Evolutionary conservation across 2,797 vertebrate species (phyloP).

Genomic region (Hippocampus kuda): DNA sequence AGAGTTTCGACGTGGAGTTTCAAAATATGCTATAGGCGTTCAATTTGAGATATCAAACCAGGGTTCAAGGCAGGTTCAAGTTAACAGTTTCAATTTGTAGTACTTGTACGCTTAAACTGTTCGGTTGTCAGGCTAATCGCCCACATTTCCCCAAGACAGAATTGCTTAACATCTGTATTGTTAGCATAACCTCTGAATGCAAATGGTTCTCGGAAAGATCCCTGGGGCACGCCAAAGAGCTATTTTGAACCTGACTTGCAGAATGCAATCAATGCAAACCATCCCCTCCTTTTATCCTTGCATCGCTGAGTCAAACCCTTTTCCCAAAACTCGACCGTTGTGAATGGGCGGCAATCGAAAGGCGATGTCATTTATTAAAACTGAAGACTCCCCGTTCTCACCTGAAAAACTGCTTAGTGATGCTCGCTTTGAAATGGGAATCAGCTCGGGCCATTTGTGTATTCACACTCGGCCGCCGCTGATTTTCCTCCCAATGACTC

Average conservation of each 20-base stretch:
- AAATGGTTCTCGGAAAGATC: not conserved
- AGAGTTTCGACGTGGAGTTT: not conserved
- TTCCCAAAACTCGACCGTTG: not conserved
- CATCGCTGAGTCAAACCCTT: not conserved
- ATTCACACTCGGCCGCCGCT: constrained; percentile 3
- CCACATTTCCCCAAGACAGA: not conserved
- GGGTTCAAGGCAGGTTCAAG: no score
- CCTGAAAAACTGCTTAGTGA: not conserved
- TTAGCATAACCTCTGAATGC: not conserved
- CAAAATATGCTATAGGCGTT: not conserved
- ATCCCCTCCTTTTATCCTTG: no score
- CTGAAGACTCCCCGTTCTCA: not conserved
- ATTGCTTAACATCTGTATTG: not conserved
- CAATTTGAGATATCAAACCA: no score
- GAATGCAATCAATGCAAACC: no score
- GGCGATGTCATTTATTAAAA: no score
- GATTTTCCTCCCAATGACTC: constrained; percentile 42
- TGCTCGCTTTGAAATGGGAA: not conserved
- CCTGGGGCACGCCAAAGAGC: not conserved
- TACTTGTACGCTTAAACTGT: no score
- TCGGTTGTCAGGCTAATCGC: no score
- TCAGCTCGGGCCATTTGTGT: not conserved
- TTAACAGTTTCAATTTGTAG: no score
- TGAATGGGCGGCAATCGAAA: no score
- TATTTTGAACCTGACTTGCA: not conserved